phyloP scores from a whole-genome alignment of 1,140 invertebrate species.

The Platyscapa corneri region DNA sequence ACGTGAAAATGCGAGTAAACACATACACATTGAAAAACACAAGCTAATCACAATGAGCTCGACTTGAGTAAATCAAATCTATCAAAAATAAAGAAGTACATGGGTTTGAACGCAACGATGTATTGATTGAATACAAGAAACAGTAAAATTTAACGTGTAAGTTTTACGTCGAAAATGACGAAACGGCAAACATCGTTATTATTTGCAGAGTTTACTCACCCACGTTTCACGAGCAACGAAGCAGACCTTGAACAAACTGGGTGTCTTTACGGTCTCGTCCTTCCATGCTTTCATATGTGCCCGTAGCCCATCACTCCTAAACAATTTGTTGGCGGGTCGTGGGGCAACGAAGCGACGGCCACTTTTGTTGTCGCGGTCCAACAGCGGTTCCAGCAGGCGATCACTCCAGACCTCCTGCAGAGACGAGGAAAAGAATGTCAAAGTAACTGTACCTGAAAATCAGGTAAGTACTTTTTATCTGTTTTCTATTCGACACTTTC shows the following conservation, averaged over 20 bases:
- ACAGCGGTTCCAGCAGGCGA: constrained; percentile 87
- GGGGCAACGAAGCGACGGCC: constrained; percentile 91
- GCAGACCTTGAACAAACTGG: constrained; percentile 93
- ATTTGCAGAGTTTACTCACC: constrained; percentile 89
- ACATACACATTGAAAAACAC: neutral
- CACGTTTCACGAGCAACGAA: constrained; percentile 97
- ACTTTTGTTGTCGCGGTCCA: constrained; percentile 90
- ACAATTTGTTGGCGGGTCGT: constrained; percentile 92
- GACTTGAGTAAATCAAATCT: neutral
- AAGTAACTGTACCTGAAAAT: constrained; percentile 92
- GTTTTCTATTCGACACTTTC: neutral
- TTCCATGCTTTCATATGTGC: constrained; percentile 98
- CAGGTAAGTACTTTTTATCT: constrained; percentile 74
- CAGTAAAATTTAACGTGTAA: neutral
- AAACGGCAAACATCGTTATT: neutral
- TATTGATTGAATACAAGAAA: neutral
- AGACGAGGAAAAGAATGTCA: constrained; percentile 91
- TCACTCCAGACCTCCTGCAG: constrained; percentile 88
- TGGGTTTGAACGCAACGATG: neutral
- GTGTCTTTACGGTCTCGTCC: constrained; percentile 97
- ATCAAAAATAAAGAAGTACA: neutral
- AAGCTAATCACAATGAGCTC: neutral
- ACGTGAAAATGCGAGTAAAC: neutral
- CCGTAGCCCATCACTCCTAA: constrained; percentile 91
- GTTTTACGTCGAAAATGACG: neutral